Percentiles rank a stretch among this genome's conserved stretches.
These are phyloP conservation scores for Benitochromis conjunctus DNA, from an alignment of 2,113 vertebrate genomes.

Conservation along the genomic window DNA sequence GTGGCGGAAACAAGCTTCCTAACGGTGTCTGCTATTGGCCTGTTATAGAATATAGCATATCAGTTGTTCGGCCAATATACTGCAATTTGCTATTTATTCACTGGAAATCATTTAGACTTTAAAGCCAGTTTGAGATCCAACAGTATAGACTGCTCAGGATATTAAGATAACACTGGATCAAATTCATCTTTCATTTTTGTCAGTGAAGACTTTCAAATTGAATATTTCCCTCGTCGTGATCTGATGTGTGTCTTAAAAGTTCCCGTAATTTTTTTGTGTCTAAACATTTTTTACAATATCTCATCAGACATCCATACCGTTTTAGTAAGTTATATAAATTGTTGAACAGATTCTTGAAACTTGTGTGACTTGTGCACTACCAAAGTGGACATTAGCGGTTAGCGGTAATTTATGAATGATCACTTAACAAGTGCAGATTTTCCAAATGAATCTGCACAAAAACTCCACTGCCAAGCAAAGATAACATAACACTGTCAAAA, in stretches of 20 bases:
- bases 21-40: neutral
- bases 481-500: too few species aligned
- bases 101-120: neutral
- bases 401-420: neutral
- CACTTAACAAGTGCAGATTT: neutral
- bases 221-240: neutral
- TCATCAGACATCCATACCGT: neutral
- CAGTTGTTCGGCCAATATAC: neutral
- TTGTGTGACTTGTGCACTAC: neutral
- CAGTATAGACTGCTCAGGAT: neutral
- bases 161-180: neutral
- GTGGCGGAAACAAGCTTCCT: too few species aligned
- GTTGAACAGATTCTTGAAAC: neutral
- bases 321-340: neutral
- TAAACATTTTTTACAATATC: neutral
- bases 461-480: too few species aligned
- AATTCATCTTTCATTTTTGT: neutral
- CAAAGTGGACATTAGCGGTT: neutral
- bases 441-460: neutral
- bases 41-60: neutral
- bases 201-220: neutral
- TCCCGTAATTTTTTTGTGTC: neutral
- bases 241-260: neutral
- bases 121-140: neutral
- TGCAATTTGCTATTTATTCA: neutral